A percentile compares a stretch with the other conserved stretches of the same genome.
Conservation (phyloP, 2,113 vertebrate species). For the Puntigrus tetrazona region DNA sequence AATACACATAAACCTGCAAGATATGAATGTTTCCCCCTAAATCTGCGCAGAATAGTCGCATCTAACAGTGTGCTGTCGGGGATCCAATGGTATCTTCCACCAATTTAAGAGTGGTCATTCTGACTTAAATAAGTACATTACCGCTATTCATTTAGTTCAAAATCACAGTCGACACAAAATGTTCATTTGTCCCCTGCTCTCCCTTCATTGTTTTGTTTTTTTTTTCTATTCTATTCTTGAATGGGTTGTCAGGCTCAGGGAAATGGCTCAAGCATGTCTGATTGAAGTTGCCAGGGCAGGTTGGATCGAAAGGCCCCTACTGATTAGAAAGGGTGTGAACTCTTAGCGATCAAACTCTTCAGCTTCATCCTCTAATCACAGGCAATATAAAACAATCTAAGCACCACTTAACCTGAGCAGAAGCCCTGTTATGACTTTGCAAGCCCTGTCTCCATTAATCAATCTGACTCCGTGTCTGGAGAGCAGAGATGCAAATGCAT, state of each 20-base stretch:
- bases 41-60: neutral
- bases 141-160: constrained; percentile 24
- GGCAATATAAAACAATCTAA: constrained; percentile 79
- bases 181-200: constrained; percentile 26
- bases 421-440: constrained; percentile 74
- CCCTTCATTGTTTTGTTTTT: constrained; percentile 35
- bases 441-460: constrained; percentile 82
- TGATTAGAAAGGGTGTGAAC: constrained; percentile 71
- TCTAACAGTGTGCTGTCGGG: constrained; percentile 10
- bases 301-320: constrained; percentile 71
- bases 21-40: neutral
- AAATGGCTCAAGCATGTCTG: constrained; percentile 63
- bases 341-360: constrained; percentile 71
- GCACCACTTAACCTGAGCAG: constrained; percentile 79
- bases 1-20: constrained; percentile 1
- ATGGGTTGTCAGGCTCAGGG: constrained; percentile 58
- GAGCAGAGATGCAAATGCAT: constrained; percentile 72
- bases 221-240: constrained; percentile 45
- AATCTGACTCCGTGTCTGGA: constrained; percentile 71
- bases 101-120: constrained; percentile 41
- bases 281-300: constrained; percentile 74
- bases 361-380: constrained; percentile 75
- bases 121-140: constrained; percentile 51
- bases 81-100: constrained; percentile 9
- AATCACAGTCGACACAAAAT: constrained; percentile 43